These are phyloP conservation scores for Resseliella maxima DNA, from an alignment of 2,888 invertebrate species.

Conservation along the genomic window DNA sequence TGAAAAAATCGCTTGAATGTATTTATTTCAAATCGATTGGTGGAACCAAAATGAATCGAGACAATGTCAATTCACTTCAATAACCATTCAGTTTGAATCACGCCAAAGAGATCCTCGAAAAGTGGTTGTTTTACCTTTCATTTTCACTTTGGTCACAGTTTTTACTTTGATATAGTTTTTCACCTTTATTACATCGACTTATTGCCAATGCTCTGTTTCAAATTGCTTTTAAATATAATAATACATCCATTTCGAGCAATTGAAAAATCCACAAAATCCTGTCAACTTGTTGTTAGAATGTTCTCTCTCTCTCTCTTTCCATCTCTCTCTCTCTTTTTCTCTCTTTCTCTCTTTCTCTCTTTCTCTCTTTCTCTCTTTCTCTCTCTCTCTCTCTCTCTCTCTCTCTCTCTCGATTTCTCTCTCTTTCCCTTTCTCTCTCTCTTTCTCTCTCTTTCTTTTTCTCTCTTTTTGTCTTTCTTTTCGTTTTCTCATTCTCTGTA, in stretches of 20 bases:
- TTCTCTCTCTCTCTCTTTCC: neutral
- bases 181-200: conserved; percentile 3
- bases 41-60: neutral
- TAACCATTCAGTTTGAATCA: neutral
- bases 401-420: no score
- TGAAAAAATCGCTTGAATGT: neutral
- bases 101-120: neutral
- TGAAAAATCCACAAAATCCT: conserved; percentile 1
- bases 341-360: neutral
- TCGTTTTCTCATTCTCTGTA: neutral
- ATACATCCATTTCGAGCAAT: conserved; percentile 36
- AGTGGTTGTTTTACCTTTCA: neutral
- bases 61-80: neutral
- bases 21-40: neutral
- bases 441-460: neutral
- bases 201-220: neutral
- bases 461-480: no score
- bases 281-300: neutral
- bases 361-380: neutral
- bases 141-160: neutral
- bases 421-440: neutral
- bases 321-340: neutral
- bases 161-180: neutral
- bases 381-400: neutral
- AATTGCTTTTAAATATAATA: conserved; percentile 27